phyloP scores from a whole-genome alignment of 2,113 vertebrate species.

The Telmatochromis brachygnathus region DNA sequence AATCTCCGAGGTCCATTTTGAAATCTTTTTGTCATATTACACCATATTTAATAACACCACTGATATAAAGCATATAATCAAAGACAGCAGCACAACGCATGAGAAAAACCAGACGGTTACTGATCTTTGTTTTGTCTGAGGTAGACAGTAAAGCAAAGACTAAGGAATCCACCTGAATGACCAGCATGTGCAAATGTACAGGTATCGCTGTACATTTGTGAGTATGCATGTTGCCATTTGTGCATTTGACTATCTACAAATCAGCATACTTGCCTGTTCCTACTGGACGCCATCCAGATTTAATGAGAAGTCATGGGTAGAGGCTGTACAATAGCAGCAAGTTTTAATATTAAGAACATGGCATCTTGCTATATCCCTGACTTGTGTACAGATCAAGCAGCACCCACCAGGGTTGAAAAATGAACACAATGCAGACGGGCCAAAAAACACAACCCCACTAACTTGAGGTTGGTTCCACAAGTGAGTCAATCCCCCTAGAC shows the following conservation, averaged over 20 bases:
- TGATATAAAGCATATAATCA: neutral
- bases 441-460: neutral
- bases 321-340: neutral
- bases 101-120: slow-evolving; percentile 11
- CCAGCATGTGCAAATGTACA: neutral
- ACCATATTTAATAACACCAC: neutral
- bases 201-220: neutral
- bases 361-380: neutral
- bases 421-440: neutral
- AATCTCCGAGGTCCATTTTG: neutral
- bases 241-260: neutral
- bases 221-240: neutral
- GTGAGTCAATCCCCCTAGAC: neutral
- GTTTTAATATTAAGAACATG: neutral
- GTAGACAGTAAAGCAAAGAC: neutral
- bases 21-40: neutral
- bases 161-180: neutral
- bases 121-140: neutral
- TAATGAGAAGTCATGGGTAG: neutral
- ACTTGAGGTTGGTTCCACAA: neutral
- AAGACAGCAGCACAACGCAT: neutral
- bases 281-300: neutral
- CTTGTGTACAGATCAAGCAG: neutral
- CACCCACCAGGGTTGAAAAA: neutral
- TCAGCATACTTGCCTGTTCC: neutral